Evolutionary conservation across 1,140 invertebrate genomes (phyloP).

Genomic region (Orussus abietinus): DNA sequence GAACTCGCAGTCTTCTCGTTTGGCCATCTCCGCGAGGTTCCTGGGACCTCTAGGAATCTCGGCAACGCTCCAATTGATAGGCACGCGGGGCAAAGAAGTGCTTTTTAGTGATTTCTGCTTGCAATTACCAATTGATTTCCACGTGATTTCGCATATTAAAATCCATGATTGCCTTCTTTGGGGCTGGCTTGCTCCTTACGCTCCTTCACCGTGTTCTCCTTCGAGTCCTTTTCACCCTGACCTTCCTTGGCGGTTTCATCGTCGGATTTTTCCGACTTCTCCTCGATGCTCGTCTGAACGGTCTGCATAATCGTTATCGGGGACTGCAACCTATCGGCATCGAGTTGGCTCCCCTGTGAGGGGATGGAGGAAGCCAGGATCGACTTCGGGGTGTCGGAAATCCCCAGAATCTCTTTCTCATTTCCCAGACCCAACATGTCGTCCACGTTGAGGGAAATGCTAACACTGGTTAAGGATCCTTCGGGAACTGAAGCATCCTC

Average conservation of each 20-base stretch:
- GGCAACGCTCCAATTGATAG: no score
- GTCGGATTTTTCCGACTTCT: conserved; percentile 9
- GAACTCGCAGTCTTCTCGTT: no score
- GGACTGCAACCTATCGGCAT: conserved; percentile 15
- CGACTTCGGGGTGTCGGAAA: conserved; percentile 13
- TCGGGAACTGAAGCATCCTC: no score
- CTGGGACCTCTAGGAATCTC: no score
- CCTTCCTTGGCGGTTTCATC: neutral
- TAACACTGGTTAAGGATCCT: conserved; percentile 16
- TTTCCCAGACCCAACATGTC: conserved; percentile 22
- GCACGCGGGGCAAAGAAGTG: no score
- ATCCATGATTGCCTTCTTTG: conserved; percentile 5
- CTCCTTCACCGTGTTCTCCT: conserved; percentile 4
- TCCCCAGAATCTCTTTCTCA: conserved; percentile 17
- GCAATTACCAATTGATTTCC: no score
- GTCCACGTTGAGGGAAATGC: conserved; percentile 21
- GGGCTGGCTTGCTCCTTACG: conserved; percentile 11
- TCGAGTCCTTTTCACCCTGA: neutral
- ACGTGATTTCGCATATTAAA: no score
- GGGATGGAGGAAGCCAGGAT: conserved; percentile 7
- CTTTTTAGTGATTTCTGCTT: no score
- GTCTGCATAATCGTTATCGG: conserved; percentile 28
- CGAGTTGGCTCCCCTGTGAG: conserved; percentile 21
- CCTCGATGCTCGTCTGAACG: conserved; percentile 13
- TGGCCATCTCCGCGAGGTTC: no score